A percentile compares a stretch with the other conserved stretches of the same genome.
phyloP scores from a whole-genome alignment of 2,797 vertebrate species.

The Oreortyx pictus region DNA sequence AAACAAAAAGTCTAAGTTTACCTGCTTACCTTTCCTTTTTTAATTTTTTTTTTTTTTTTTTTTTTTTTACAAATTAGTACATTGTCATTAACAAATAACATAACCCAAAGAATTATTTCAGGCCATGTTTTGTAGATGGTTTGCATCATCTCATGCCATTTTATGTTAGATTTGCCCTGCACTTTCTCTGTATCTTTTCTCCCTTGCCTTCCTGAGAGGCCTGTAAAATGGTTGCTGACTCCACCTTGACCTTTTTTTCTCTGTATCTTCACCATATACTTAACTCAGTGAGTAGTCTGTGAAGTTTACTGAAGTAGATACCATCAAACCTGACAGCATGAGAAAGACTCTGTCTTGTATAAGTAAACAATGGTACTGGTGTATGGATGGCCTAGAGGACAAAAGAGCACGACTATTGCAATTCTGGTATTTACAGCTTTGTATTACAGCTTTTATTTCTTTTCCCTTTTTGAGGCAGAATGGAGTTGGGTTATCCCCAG shows the following conservation, averaged over 20 bases:
- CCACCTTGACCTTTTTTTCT: slow-evolving; percentile 32
- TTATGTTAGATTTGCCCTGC: background rate
- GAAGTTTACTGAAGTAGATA: slow-evolving; percentile 52
- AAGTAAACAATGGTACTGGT: slow-evolving; percentile 32
- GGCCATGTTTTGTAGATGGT: background rate
- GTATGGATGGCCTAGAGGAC: slow-evolving; percentile 20
- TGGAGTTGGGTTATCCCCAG: background rate
- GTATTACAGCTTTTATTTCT: slow-evolving; percentile 34
- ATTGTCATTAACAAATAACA: background rate
- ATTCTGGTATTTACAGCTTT: slow-evolving; percentile 55
- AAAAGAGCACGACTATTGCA: slow-evolving; percentile 27
- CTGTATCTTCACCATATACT: slow-evolving; percentile 40
- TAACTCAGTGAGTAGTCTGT: slow-evolving; percentile 48
- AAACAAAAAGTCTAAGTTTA: background rate
- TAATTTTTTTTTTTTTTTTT: background rate
- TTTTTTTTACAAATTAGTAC: background rate
- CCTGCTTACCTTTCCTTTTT: background rate
- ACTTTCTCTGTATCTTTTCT: background rate
- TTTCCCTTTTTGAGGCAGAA: slow-evolving; percentile 14
- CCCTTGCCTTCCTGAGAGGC: background rate
- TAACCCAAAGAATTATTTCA: background rate
- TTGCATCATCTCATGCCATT: background rate
- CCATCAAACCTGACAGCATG: slow-evolving; percentile 37
- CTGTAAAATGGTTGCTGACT: slow-evolving; percentile 42
- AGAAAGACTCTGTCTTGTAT: slow-evolving; percentile 28